Evolutionary conservation across 2,888 invertebrate species (phyloP).

Genomic region (Hoplodrina ambigua): DNA sequence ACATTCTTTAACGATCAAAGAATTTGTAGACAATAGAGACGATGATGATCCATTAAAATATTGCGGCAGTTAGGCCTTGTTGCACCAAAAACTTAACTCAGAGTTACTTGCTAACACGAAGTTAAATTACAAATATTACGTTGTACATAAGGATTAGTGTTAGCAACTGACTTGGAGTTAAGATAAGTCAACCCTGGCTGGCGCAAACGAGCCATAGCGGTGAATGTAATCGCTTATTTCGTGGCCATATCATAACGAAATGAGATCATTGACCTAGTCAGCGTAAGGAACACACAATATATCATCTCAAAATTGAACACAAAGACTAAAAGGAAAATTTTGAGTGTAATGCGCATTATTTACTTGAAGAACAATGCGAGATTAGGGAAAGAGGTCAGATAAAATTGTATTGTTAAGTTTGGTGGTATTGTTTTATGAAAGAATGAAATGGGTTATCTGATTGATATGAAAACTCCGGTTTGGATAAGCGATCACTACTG

Average conservation of each 20-base stretch:
- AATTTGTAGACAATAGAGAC: neutral
- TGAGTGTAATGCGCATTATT: constrained; percentile 26
- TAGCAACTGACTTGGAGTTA: neutral
- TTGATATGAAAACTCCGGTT: neutral
- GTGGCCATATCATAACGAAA: constrained; percentile 40
- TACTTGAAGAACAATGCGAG: constrained; percentile 8
- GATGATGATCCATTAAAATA: too few relatives aligned
- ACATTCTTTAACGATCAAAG: neutral
- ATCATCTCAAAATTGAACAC: constrained; percentile 43
- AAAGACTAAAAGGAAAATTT: constrained; percentile 24
- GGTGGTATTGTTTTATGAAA: constrained; percentile 6
- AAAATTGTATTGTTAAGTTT: constrained; percentile 2
- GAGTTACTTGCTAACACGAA: neutral
- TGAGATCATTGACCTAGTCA: constrained; percentile 58
- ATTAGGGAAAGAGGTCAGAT: constrained; percentile 9
- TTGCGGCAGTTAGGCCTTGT: too few relatives aligned
- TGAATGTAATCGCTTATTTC: constrained; percentile 27
- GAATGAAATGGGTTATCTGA: neutral
- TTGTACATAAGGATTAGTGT: neutral
- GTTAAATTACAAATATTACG: neutral
- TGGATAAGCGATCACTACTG: neutral
- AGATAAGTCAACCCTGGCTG: neutral
- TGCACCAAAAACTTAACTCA: neutral
- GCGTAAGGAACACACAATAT: constrained; percentile 38
- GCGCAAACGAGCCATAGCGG: neutral